Evolutionary conservation across 2,888 invertebrate species (phyloP), one percentile per base, ranked within the genome.

Genomic region (Melanargia galathea): DNA sequence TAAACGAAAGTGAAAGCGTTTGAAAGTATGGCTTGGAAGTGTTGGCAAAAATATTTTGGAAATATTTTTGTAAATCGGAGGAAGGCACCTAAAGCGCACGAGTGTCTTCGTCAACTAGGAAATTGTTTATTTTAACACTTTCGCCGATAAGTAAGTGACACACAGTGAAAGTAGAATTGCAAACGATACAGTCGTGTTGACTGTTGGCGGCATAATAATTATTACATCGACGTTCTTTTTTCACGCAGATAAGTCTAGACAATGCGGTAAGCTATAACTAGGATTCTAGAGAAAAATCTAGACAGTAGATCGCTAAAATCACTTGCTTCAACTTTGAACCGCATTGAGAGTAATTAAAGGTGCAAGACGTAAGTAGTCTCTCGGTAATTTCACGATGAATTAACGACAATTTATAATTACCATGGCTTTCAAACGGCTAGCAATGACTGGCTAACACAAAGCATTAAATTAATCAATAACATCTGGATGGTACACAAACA

Each of bases 381-480:
- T 11, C 20, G 18, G n/a, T 18, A 18, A 1, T 51, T 18, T 26
- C 1, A 1, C 49, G 6, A 52, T 20, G 11, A 35, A 35, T 20
- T 20, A 35, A 35, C 13, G 52, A 20, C 38, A 49, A 11, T 55
- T 24, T 49, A 38, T n/a, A 6, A 13, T 58, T 61, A 64, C 54
- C 43, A 58, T 58, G 24, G 30, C 51, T 24, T n/a, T 18, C n/a
- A 10, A 59, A 55, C 60, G 54, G 8, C 54, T 64, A 59, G 64
- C 52, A 63, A 66, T 71, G 65, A 72, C 52, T 51, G 11, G 33
- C 70, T 71, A 74, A 72, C 70, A 71, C 73, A 66, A 72, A 73
- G 74, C 73, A 75, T 71, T 46, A 73, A 79, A 77, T 70, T 76
- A 85, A 90, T 89, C 87, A 85, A 88, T 90, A 87, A 79, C 80